Evolutionary conservation across 2,888 invertebrate genomes (phyloP).

Genomic region (Patella pellucida): DNA sequence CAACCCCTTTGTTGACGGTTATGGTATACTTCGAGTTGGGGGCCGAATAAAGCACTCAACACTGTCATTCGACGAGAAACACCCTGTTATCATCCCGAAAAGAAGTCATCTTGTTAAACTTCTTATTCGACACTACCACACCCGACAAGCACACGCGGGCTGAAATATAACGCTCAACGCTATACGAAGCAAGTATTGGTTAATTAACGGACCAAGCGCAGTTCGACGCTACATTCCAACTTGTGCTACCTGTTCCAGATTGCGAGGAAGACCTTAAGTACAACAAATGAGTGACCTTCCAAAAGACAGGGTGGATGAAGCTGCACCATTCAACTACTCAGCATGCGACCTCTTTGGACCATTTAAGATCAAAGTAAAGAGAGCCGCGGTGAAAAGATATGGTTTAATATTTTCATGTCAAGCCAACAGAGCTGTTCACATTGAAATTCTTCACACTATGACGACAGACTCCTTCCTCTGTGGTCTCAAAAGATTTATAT

Average conservation of each 20-base stretch:
- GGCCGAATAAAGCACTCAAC: no score
- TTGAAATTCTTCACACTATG: constrained; percentile 2
- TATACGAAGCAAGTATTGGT: constrained; percentile 47
- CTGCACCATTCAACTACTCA: constrained; percentile 52
- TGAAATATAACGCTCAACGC: constrained; percentile 39
- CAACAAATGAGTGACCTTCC: constrained; percentile 61
- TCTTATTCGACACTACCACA: background rate
- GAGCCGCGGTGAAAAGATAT: constrained; percentile 1
- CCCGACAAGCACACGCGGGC: background rate
- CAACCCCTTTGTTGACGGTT: background rate
- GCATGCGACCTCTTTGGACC: background rate
- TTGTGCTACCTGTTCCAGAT: constrained; percentile 57
- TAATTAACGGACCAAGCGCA: constrained; percentile 53
- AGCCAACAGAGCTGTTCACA: constrained; percentile 1
- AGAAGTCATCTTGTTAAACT: constrained; percentile 34
- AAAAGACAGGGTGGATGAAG: constrained; percentile 46
- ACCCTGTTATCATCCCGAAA: constrained; percentile 38
- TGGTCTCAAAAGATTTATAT: constrained; percentile 54
- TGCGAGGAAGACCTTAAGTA: constrained; percentile 28
- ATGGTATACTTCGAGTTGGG: background rate
- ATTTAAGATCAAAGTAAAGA: background rate
- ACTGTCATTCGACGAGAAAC: constrained; percentile 19
- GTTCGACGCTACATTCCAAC: constrained; percentile 40
- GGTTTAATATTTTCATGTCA: constrained; percentile 2
- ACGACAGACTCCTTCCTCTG: constrained; percentile 55